Evolutionary conservation across 2,888 invertebrate genomes (phyloP).

Genomic region (Leucophora obtusa): DNA sequence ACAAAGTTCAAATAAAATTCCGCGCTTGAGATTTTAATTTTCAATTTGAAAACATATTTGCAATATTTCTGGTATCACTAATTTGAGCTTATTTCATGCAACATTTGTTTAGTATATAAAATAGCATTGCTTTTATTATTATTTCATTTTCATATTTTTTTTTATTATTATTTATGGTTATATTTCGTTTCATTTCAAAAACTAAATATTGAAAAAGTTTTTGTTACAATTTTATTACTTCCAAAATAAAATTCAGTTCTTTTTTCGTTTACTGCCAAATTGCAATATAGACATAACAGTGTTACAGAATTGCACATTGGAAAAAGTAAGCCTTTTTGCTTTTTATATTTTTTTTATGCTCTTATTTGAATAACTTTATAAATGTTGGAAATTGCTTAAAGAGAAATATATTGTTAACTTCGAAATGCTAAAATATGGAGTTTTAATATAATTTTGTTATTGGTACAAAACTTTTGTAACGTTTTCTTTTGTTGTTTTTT

Average conservation of each 20-base stretch:
- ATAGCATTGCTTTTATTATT: conserved; percentile 16
- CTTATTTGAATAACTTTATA: conserved; percentile 43
- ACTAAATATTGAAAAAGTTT: conserved; percentile 50
- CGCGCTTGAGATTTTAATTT: no score
- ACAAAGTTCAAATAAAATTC: no score
- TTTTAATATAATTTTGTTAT: neutral
- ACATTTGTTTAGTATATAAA: conserved; percentile 29
- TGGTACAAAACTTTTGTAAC: neutral
- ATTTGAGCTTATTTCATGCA: conserved; percentile 17
- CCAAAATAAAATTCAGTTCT: neutral
- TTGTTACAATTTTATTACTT: conserved; percentile 6
- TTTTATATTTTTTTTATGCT: conserved; percentile 8
- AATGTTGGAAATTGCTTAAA: conserved; percentile 34
- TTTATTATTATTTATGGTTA: conserved; percentile 29
- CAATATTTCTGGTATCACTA: neutral
- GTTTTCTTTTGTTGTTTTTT: conserved; percentile 5
- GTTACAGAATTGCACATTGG: neutral
- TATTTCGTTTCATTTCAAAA: conserved; percentile 26
- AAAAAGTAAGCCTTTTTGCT: neutral
- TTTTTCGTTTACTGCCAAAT: conserved; percentile 13
- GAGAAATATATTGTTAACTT: conserved; percentile 40
- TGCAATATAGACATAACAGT: conserved; percentile 8
- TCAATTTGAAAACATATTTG: no score
- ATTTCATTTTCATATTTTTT: no score
- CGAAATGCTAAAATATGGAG: neutral